Base-by-base conservation (phyloP, 1,140 invertebrate genomes). In the Maconellicoccus hirsutus region DNA sequence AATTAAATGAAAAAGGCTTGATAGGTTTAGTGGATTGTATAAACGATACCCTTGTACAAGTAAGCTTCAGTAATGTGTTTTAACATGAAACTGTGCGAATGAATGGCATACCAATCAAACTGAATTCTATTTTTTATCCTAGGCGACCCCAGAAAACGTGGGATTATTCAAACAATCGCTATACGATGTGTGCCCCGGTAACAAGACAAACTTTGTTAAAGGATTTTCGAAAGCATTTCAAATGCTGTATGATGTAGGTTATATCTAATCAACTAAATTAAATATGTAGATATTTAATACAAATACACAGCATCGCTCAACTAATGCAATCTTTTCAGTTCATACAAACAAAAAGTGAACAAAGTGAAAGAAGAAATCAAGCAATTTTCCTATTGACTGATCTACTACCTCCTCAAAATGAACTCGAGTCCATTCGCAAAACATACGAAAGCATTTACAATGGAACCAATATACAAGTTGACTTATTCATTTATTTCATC, bases 311-410 rank as follows among this genome's bases (percentile, higher is more conserved):
- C n/a, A n/a, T n/a, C n/a, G n/a, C n/a, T n/a, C n/a, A n/a, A n/a
- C n/a, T n/a, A n/a, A n/a, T n/a, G n/a, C n/a, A n/a, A 42, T 38
- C 72, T 22, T 70, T 71, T 23, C 39, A 83, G 77, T 87, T 87
- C 72, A 80, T 86, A 66, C 77, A 81, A 6, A 78, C 14, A 23
- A 74, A 71, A 59, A 74, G 39, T n/a, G 76, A 75, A 25, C 74
- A 76, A 10, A 75, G 79, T 59, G 80, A 81, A 29, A 83, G 85
- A 12, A 99, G 96, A 77, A 98, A 98, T 81, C 95, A 98, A 81
- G 87, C 94, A 8, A 96, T 99, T 59, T 98, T 99, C 95, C 80
- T 99, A n/a, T 87, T 99, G 61, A 98, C 97, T 0, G 98, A 99
- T 81, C 94, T 95, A 29, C 89, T 97, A n/a, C 88, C 25, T 94